A percentile compares a stretch with the other conserved stretches of the same genome.
These are phyloP conservation scores for Acrossocheilus fasciatus DNA, from an alignment of 2,797 vertebrate species.

Conservation along the genomic window DNA sequence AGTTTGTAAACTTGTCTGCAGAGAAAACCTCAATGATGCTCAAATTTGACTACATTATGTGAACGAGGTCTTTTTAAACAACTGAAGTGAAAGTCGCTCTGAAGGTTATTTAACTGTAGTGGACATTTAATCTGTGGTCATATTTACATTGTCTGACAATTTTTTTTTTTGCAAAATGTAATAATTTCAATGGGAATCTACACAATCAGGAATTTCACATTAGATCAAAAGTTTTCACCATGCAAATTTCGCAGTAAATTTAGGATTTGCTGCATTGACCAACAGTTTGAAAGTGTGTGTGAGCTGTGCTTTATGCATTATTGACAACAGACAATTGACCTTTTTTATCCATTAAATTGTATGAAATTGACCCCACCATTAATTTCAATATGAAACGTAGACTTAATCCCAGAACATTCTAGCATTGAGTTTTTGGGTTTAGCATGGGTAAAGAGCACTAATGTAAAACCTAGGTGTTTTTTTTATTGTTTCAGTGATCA, in stretches of 20 bases:
- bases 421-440: background rate
- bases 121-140: background rate
- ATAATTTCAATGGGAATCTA: background rate
- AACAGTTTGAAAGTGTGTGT: background rate
- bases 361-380: background rate
- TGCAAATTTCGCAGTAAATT: background rate
- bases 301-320: background rate
- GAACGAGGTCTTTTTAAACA: background rate
- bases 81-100: background rate
- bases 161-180: background rate
- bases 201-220: background rate
- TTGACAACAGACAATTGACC: background rate
- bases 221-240: background rate
- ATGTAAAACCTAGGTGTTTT: background rate
- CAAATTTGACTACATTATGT: background rate
- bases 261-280: background rate
- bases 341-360: background rate
- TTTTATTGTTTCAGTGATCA: background rate
- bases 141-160: background rate
- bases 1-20: background rate
- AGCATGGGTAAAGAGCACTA: background rate
- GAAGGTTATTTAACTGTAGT: background rate
- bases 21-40: constrained; percentile 8
- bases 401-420: background rate
- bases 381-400: background rate